A percentile compares a stretch with the other conserved stretches of the same genome.
These are phyloP conservation scores for Drosophila murphyi DNA, from an alignment of 1,140 invertebrate species.

Conservation along the genomic window DNA sequence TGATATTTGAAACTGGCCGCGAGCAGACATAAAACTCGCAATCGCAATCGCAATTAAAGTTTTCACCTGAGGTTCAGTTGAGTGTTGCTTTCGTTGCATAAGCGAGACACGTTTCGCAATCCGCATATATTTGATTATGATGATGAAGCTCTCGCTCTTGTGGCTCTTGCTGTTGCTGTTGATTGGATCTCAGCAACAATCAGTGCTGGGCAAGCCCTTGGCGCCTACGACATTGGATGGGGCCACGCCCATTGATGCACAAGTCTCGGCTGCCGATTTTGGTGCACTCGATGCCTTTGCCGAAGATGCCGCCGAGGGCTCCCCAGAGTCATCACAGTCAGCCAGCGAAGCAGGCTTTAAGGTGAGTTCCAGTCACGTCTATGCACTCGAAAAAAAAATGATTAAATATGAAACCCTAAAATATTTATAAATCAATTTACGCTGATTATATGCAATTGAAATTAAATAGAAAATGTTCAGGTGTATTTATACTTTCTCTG, in stretches of 20 bases:
- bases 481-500: too few species aligned
- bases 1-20: conserved; percentile 58
- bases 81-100: conserved; percentile 37
- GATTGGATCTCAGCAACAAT: not conserved
- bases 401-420: too few species aligned
- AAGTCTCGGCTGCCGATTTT: conserved; percentile 63
- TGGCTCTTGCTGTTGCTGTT: conserved; percentile 11
- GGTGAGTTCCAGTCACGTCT: conserved; percentile 31
- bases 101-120: conserved; percentile 30
- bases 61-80: not conserved
- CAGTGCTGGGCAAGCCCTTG: conserved; percentile 31
- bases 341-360: conserved; percentile 71
- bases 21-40: conserved; percentile 35
- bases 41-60: not conserved
- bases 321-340: conserved; percentile 29
- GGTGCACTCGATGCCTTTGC: conserved; percentile 64
- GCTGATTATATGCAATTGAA: too few species aligned
- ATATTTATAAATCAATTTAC: too few species aligned
- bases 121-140: not conserved
- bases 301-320: conserved; percentile 60
- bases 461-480: too few species aligned
- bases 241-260: conserved; percentile 71
- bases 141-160: conserved; percentile 7
- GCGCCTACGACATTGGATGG: conserved; percentile 66
- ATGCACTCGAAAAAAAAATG: too few species aligned